Evolutionary conservation across 1,140 invertebrate species (phyloP), one percentile per base, ranked within the genome.

Genomic region (Danaus plexippus): DNA sequence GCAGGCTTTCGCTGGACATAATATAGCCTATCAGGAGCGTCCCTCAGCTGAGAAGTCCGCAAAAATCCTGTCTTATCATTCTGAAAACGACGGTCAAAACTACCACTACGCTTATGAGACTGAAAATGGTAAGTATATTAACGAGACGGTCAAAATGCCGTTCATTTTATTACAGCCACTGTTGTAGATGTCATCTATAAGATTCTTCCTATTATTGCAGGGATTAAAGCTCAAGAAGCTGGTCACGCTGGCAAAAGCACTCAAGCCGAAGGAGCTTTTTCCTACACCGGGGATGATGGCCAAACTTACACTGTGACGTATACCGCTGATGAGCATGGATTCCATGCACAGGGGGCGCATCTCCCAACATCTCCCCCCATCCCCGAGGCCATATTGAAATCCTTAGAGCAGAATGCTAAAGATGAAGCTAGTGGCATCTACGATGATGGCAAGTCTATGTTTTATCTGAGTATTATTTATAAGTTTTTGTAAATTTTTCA

Each of bases 321-420:
- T 71, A 88, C 89, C 9, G 88, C 87, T 67, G 87, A 88, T 57
- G 87, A 88, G 59, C 71, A 88, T 40, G 87, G 85, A 18, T 92
- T 94, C 88, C 80, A 82, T 72, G 53, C 89, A 69, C 73, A 89
- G 62, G 90, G 91, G n/a, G 88, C 86, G 11, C 90, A 91, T 75
- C 71, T 92, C 1, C 91, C 91, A 6, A 92, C 91, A 11, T 91
- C 92, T 11, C 91, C 91, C 0, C 91, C 91, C 15, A 88, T 92
- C 44, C 90, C 91, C 13, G 90, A 90, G 61, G 91, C 89, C 2
- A 92, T 92, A 57, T 74, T 79, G 52, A 88, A 89, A 68, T 84
- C 90, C 42, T 68, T 92, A 10, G 89, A 89, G 43, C 88, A 89
- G 64, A 90, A 90, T 56, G 78, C 79, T 2, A 84, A 65, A 47